Base-by-base conservation (phyloP, 2,113 vertebrate genomes). In the Myotis lucifugus region DNA sequence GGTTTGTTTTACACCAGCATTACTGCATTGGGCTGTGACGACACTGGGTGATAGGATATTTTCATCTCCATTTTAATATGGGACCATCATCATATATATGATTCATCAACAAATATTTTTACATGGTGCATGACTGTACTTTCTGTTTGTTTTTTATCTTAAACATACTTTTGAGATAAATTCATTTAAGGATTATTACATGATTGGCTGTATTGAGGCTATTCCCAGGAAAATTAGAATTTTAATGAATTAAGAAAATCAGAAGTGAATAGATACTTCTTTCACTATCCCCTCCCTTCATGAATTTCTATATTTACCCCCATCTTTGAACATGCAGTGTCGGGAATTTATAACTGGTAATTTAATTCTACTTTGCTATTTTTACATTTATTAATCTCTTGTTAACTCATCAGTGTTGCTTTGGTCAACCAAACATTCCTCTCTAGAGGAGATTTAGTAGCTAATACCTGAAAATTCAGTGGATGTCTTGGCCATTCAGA, bases 231-330 rank as follows among this genome's bases (percentile, higher is more conserved):
- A 91, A 91, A 67, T 79, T 88, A 37, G 2, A 19, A 13, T 88
- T 88, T 79, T 74, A 70, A 52, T 87, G 46, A 93, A 48, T 95
- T 93, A 87, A 64, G 34, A 61, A 95, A 91, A 54, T 76, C 15
- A 81, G 25, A 40, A 84, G 2, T 64, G 10, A 56, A 32, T 50
- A 85, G n/a, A 18, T 90, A 23, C n/a, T 90, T 13, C 8, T 72
- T 11, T 48, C 32, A 40, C 52, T 9, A 19, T 83, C 32, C 32
- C 23, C 23, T 59, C 37, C 9, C 1, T 82, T 32, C 6, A 6
- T 92, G 9, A 29, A 40, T 54, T 88, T 88, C 52, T 72, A 6
- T 88, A 48, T 77, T 84, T 8, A 78, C 23, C 4, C 1, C 15
- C 59, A n/a, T 90, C 52, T 90, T 85, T 91, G n/a, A 90, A 42